Conservation (phyloP, 2,888 invertebrate genomes). For the Synergus itoensis region DNA sequence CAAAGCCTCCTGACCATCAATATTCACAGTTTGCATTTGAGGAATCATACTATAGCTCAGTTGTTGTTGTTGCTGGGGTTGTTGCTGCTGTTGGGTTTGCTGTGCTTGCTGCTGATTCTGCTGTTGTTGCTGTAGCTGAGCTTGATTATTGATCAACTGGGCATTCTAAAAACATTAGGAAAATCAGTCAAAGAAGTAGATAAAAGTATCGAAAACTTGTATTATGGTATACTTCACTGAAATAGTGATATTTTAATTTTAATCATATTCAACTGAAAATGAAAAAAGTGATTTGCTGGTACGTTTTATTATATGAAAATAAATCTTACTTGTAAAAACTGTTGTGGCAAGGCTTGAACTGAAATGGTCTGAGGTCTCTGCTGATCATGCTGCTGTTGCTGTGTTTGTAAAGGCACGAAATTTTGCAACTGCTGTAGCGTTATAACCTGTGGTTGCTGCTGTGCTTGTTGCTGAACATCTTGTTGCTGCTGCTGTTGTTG, state of each 20-base stretch:
- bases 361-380: slow-evolving; percentile 76
- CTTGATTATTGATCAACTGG: slow-evolving; percentile 72
- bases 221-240: background rate
- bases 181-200: background rate
- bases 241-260: background rate
- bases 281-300: too few relatives aligned
- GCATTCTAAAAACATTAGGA: slow-evolving; percentile 64
- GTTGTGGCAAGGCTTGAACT: slow-evolving; percentile 79
- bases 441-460: slow-evolving; percentile 77
- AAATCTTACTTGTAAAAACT: slow-evolving; percentile 78
- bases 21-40: slow-evolving; percentile 93
- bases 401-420: slow-evolving; percentile 77
- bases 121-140: slow-evolving; percentile 70
- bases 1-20: slow-evolving; percentile 95
- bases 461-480: slow-evolving; percentile 76
- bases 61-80: slow-evolving; percentile 80
- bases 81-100: slow-evolving; percentile 78
- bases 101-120: slow-evolving; percentile 78
- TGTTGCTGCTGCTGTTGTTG: slow-evolving; percentile 74
- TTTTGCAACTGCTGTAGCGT: slow-evolving; percentile 79
- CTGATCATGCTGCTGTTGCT: slow-evolving; percentile 74
- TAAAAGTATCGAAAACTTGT: background rate
- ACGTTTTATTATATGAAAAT: background rate
- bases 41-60: slow-evolving; percentile 81
- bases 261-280: background rate